Base-by-base conservation (phyloP, 2,113 vertebrate genomes). In the Glareola pratincola region DNA sequence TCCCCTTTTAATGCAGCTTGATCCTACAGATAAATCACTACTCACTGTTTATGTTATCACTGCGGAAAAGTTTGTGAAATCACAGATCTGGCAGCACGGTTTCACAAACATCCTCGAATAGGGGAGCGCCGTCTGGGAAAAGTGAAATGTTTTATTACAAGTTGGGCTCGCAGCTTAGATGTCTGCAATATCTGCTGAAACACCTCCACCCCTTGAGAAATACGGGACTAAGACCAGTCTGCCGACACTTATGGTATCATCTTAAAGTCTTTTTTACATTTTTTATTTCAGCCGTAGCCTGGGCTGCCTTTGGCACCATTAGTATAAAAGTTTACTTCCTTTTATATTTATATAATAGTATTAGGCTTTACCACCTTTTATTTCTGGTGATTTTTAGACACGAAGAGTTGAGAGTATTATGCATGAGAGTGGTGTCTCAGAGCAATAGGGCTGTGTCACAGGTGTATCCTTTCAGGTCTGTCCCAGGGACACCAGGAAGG, bases 31-130 rank as follows among this genome's bases (percentile, higher is more conserved):
- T 93, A 95, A 94, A 91, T 94, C 91, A 50, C 95, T 78, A 5
- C 53, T 94, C 53, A 6, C 56, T 95, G 88, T 97, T 96, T 95
- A 87, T 37, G 43, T 91, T 87, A 88, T 87, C 92, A 45, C 78
- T 2, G 53, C 68, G 81, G 90, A 96, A 94, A 74, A 92, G 83
- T 94, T 92, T 87, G 80, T 94, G 92, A 91, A 94, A 89, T 95
- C 84, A 73, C 80, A 85, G 88, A 94, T 95, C 78, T 85, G 89
- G 84, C 92, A 89, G 73, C 41, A 8, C 4, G 1, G 37, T 67
- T 92, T 91, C 87, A 90, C 63, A 92, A 96, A 91, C 87, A 91
- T 89, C 92, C 74, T 95, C 22, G 4, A 76, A 64, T 10, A 85
- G 53, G 69, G 89, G 66, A 94, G 56, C 66, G 57, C 78, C 0